Evolutionary conservation across 2,888 invertebrate genomes (phyloP).

Genomic region (Osedax frankpressi): DNA sequence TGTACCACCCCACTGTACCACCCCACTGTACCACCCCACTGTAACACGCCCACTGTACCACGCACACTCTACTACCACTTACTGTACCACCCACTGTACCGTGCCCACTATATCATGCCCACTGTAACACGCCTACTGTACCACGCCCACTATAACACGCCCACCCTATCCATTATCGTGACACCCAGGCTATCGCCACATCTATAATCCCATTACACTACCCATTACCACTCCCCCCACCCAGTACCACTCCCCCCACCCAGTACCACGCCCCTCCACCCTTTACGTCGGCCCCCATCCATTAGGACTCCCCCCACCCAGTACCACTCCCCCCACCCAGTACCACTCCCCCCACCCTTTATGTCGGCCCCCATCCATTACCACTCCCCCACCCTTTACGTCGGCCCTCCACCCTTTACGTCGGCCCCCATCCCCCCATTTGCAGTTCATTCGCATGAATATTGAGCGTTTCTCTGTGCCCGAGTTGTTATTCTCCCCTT

Average conservation of each 20-base stretch:
- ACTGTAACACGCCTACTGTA: no score
- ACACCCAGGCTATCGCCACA: no score
- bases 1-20: no score
- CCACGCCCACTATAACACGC: no score
- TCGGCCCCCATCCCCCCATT: conserved; percentile 73
- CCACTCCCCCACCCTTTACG: conserved; percentile 72
- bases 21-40: no score
- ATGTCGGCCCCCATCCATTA: conserved; percentile 94
- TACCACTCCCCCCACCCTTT: conserved; percentile 41
- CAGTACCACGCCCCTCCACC: not conserved
- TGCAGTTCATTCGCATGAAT: conserved; percentile 69
- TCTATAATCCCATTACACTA: not conserved
- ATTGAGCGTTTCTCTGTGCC: conserved; percentile 90
- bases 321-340: not conserved
- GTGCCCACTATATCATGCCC: no score
- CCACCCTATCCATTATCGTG: no score
- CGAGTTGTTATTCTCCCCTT: conserved; percentile 82
- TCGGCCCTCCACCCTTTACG: conserved; percentile 91
- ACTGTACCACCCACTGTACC: no score
- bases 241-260: not conserved
- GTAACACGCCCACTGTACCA: no score
- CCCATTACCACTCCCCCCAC: not conserved
- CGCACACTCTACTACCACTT: no score
- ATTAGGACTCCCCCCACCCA: not conserved
- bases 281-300: no score